Conservation (phyloP, 2,888 invertebrate genomes). For the Pomacea canaliculata region DNA sequence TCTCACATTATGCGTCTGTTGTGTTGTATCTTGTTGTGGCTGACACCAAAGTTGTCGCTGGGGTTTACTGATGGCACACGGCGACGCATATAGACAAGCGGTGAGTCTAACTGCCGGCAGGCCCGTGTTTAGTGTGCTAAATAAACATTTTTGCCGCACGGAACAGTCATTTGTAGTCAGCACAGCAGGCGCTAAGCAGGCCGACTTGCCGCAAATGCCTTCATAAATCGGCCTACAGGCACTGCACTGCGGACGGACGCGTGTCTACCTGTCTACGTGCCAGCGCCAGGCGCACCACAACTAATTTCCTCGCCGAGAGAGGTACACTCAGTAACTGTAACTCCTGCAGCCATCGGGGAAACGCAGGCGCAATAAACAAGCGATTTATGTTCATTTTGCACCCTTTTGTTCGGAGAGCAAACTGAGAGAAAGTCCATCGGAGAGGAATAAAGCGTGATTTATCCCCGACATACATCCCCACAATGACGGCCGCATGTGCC, state of each 20-base stretch:
- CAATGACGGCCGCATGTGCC: conserved; percentile 24
- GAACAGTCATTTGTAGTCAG: conserved; percentile 21
- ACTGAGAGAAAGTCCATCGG: conserved; percentile 11
- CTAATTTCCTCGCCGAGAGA: conserved; percentile 8
- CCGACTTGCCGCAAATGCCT: conserved; percentile 3
- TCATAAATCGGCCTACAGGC: conserved; percentile 14
- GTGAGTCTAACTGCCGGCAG: neutral
- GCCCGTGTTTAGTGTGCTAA: conserved; percentile 7
- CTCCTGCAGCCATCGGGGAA: conserved; percentile 2
- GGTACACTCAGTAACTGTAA: neutral
- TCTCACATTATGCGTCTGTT: too few relatives aligned
- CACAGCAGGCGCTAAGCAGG: conserved; percentile 13
- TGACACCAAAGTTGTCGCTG: neutral
- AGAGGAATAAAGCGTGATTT: conserved; percentile 22
- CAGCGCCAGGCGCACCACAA: conserved; percentile 19
- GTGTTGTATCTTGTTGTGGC: neutral
- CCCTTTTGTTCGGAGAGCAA: conserved; percentile 26
- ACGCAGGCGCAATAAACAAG: neutral
- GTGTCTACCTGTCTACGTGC: conserved; percentile 21
- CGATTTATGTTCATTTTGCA: conserved; percentile 26
- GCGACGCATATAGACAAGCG: neutral
- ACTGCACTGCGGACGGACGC: conserved; percentile 7
- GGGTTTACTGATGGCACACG: neutral
- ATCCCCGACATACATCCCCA: conserved; percentile 23
- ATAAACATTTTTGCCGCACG: neutral